These are phyloP conservation scores for Drosophila sechellia DNA, from an alignment of 1,140 invertebrate genomes.

Conservation along the genomic window DNA sequence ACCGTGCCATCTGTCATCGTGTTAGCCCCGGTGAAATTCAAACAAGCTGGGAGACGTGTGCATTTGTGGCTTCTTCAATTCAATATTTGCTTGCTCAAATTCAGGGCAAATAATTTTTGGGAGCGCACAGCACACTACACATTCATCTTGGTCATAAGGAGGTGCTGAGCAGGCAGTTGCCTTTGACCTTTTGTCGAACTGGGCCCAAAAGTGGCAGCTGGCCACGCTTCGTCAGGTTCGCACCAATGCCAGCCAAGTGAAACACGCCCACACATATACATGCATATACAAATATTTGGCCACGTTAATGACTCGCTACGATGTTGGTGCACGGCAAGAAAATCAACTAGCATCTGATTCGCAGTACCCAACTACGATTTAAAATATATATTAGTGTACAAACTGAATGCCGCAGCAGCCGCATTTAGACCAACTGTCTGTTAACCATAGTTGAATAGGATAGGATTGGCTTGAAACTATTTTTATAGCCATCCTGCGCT, in stretches of 20 bases:
- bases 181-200: slow-evolving; percentile 66
- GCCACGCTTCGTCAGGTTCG: slow-evolving; percentile 61
- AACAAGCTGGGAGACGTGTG: slow-evolving; percentile 34
- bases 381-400: background rate
- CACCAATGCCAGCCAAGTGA: slow-evolving; percentile 50
- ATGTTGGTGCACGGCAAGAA: slow-evolving; percentile 19
- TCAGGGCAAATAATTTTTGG: slow-evolving; percentile 42
- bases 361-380: too few relatives aligned
- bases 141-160: slow-evolving; percentile 43
- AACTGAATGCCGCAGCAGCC: slow-evolving; percentile 18
- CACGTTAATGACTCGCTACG: slow-evolving; percentile 72
- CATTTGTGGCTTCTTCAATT: slow-evolving; percentile 43
- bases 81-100: slow-evolving; percentile 39
- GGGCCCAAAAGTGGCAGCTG: slow-evolving; percentile 61
- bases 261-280: slow-evolving; percentile 35
- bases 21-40: slow-evolving; percentile 2
- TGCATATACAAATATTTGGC: slow-evolving; percentile 66
- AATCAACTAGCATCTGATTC: background rate
- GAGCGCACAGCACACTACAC: slow-evolving; percentile 19
- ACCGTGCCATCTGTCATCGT: slow-evolving; percentile 36
- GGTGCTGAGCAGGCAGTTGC: slow-evolving; percentile 37
- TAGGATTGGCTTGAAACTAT: too few relatives aligned
- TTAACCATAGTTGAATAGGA: background rate
- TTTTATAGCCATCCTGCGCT: too few relatives aligned
- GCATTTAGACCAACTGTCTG: slow-evolving; percentile 15